Evolutionary conservation across 2,113 vertebrate genomes (phyloP).

Genomic region (Ctenodactylus gundi): DNA sequence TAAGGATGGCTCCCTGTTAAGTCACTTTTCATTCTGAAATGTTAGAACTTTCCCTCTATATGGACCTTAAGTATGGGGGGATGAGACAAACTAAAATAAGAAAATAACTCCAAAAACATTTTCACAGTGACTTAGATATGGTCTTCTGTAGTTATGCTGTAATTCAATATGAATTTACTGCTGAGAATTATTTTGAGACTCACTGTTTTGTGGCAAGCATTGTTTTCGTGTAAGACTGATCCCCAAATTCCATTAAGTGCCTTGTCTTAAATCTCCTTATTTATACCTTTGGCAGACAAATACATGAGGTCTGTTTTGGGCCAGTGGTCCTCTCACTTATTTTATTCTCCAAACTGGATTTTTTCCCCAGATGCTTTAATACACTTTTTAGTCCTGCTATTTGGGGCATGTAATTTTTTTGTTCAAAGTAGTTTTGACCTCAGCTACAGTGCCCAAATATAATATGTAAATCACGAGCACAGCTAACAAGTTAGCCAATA

Average conservation of each 20-base stretch:
- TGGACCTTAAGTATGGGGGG: conserved; percentile 27
- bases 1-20: neutral
- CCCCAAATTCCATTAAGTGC: conserved; percentile 32
- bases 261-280: conserved; percentile 1
- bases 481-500: neutral
- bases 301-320: neutral
- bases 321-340: neutral
- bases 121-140: conserved; percentile 48
- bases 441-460: neutral
- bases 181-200: conserved; percentile 57
- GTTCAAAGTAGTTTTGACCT: neutral
- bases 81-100: conserved; percentile 13
- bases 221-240: conserved; percentile 34
- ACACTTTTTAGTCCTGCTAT: neutral
- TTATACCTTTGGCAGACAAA: conserved; percentile 39
- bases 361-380: neutral
- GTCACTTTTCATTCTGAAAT: neutral
- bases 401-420: conserved; percentile 17
- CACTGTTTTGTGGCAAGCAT: conserved; percentile 50
- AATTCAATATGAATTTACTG: conserved; percentile 63
- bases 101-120: conserved; percentile 36
- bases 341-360: neutral
- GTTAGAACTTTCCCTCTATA: neutral
- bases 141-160: conserved; percentile 29
- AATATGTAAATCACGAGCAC: neutral